These are phyloP conservation scores for Graphium colonna DNA, from an alignment of 2,888 invertebrate genomes.

Conservation along the genomic window DNA sequence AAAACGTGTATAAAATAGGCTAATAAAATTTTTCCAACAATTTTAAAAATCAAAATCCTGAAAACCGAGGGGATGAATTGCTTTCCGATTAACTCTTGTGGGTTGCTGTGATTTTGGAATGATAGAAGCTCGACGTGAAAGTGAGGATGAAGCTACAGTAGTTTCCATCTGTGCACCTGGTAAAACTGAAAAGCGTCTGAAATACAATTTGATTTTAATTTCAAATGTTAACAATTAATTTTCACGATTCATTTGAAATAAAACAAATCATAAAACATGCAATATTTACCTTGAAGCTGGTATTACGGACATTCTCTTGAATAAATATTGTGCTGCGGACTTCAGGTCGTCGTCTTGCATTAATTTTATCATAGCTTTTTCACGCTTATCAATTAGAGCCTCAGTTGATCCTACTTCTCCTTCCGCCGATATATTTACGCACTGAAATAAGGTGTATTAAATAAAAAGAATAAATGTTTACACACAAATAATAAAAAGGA, in stretches of 20 bases:
- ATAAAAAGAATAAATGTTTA: not conserved
- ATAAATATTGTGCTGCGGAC: conserved; percentile 58
- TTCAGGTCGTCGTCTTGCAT: conserved; percentile 67
- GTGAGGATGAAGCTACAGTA: conserved; percentile 28
- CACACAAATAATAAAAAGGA: not conserved
- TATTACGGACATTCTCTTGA: conserved; percentile 64
- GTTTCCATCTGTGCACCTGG: conserved; percentile 55
- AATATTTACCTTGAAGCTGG: conserved; percentile 56
- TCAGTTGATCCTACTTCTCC: conserved; percentile 52
- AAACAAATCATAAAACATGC: not conserved
- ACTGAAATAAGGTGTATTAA: conserved; percentile 38
- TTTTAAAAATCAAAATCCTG: conserved; percentile 58
- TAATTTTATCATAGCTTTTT: conserved; percentile 58
- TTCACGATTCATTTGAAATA: not conserved
- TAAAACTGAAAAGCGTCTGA: conserved; percentile 65
- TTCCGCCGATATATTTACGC: conserved; percentile 61
- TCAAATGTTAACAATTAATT: not conserved
- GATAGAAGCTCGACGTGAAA: conserved; percentile 53
- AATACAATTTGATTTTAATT: conserved; percentile 20
- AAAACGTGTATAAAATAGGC: too few relatives aligned
- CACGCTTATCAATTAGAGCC: conserved; percentile 54
- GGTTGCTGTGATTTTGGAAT: conserved; percentile 49
- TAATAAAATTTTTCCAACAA: too few relatives aligned
- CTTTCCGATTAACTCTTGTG: conserved; percentile 38
- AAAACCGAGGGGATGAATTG: conserved; percentile 49